Base-by-base conservation (phyloP, 30 jellyfish, hydroid and myxozoan species). In the Cassiopea andromeda region DNA sequence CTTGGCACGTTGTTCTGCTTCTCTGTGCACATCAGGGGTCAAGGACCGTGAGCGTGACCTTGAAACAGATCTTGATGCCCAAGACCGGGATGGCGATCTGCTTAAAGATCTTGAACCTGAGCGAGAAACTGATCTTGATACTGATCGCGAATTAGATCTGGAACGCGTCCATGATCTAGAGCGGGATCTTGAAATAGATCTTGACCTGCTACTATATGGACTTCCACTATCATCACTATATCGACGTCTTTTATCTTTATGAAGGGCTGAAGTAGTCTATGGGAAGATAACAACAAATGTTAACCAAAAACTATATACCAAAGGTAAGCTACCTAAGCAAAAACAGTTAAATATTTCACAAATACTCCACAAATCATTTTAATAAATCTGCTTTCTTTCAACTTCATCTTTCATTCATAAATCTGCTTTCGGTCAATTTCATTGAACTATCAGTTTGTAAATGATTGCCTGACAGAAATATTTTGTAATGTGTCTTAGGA, bases 151-250 rank as follows among this genome's bases (percentile, higher is more conserved):
- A 27, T 47, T 49, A 2, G 97, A 89, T 47, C 97, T 44, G 0
- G 97, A 90, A 15, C 70, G 84, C 13, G 97, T 79, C 81, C 97
- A 46, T 10, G 97, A 89, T 7, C 92, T 48, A 12, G 97, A 90
- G 1, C 87, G 90, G 18, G 97, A 90, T 49, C 93, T 74, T n/a
- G 97, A 90, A 18, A 69, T 64, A 0, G 97, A 90, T 47, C 93
- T 45, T 17, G 97, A 90, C 77, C 97, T 75, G 93, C 97, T 83
- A 45, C 92, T 80, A 87, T 83, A 80, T 2, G 92, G 81, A 67
- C 97, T 89, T 38, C 97, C 92, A 69, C 92, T 83, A 69, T 76
- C 92, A 67, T 90, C 91, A 47, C 97, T 82, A 44, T 83, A 80
- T 13, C 93, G 89, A 1, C 97, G 92, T 46, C 93, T 82, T 68